phyloP scores from a whole-genome alignment of 2,888 invertebrate genomes.

The Nebria brevicollis region DNA sequence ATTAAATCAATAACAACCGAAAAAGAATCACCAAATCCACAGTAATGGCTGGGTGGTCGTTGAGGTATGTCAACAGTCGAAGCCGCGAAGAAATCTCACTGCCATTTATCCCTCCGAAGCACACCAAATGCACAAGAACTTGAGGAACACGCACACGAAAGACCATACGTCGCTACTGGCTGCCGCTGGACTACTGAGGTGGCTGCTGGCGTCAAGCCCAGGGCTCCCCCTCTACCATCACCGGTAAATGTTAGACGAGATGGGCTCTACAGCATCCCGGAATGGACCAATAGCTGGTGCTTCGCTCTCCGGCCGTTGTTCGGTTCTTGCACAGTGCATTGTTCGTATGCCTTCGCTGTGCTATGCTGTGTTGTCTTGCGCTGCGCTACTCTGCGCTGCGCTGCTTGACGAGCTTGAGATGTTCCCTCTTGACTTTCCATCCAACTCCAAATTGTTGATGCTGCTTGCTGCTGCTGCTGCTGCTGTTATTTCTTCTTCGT shows the following conservation, averaged over 20 bases:
- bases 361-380: neutral
- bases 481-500: neutral
- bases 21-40: neutral
- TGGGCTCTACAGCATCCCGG: conserved; percentile 55
- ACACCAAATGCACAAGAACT: conserved; percentile 10
- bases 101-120: neutral
- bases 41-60: neutral
- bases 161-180: conserved; percentile 49
- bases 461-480: neutral
- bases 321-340: conserved; percentile 30
- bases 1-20: conserved; percentile 15
- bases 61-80: neutral
- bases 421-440: conserved; percentile 1
- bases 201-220: conserved; percentile 57
- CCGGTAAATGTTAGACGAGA: conserved; percentile 43
- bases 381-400: neutral
- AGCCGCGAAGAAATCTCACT: neutral
- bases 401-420: neutral
- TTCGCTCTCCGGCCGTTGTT: conserved; percentile 12
- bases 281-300: conserved; percentile 50
- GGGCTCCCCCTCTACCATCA: conserved; percentile 56
- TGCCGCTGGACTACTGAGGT: conserved; percentile 61
- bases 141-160: conserved; percentile 47
- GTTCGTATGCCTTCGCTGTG: conserved; percentile 11
- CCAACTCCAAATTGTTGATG: neutral